phyloP scores from a whole-genome alignment of 2,113 vertebrate species.

The Echinops telfairi region DNA sequence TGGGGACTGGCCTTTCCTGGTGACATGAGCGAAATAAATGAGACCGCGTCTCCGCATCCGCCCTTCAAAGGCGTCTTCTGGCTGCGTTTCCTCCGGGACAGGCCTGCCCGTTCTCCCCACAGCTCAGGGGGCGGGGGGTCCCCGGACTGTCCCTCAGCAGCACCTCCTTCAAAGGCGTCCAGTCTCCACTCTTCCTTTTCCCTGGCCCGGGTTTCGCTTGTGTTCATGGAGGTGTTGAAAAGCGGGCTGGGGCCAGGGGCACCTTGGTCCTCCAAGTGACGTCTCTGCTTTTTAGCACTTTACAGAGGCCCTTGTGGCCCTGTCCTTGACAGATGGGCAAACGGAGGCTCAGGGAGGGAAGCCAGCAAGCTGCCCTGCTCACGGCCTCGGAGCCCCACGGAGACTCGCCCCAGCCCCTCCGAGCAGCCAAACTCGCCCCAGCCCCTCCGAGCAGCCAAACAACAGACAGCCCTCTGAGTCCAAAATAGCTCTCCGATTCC shows the following conservation, averaged over 20 bases:
- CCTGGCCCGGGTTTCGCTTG: not conserved
- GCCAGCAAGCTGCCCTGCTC: not conserved
- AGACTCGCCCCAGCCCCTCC: not conserved
- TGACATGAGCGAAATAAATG: not conserved
- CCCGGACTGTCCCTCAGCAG: not conserved
- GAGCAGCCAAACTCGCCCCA: constrained; percentile 77
- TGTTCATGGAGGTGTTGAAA: not conserved
- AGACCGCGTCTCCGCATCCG: not conserved
- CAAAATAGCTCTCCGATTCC: constrained; percentile 79
- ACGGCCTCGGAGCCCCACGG: too few relatives aligned
- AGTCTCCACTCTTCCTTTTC: not conserved
- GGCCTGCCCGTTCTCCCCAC: not conserved
- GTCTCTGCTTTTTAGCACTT: not conserved
- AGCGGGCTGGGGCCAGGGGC: not conserved
- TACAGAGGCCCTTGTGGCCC: not conserved
- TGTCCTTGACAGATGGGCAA: not conserved
- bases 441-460: constrained; percentile 80
- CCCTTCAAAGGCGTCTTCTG: not conserved
- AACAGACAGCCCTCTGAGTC: constrained; percentile 76
- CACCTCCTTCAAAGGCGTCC: not conserved
- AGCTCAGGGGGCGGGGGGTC: not conserved
- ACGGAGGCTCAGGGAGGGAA: not conserved
- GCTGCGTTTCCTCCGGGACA: not conserved
- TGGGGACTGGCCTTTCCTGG: not conserved
- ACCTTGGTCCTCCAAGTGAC: not conserved